Base-by-base conservation (phyloP, 2,113 vertebrate genomes). In the Prunella himalayana region DNA sequence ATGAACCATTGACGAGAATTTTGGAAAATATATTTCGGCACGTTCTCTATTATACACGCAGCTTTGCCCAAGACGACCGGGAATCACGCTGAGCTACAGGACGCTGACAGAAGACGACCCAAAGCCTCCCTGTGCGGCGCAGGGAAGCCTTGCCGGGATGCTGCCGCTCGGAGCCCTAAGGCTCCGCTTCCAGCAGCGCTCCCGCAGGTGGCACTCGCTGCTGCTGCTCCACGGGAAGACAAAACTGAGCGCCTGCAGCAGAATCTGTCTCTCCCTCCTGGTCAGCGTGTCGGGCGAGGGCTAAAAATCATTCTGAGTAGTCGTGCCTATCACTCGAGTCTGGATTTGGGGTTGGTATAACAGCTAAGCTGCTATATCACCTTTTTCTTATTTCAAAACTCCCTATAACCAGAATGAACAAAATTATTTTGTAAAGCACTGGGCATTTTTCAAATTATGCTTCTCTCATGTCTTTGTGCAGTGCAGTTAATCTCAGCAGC, bases 131-230 rank as follows among this genome's bases (percentile, higher is more conserved):
- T 6, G 17, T 2, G 41, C 0, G n/a, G 41, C 14, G 8, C 41
- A 4, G 35, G 6, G 11, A 15, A 60, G 1, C 42, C 30, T 21
- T 35, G 25, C 15, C 24, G 1, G 4, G 19, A 12, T 7, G 45
- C 37, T 5, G 60, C n/a, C 37, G 4, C 60, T 11, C 14, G 49
- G 17, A 51, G 30, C 53, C 22, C 0, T 0, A 3, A 28, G 45
- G 24, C 81, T 30, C 42, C 33, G 57, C 7, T 79, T 82, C 45
- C 63, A 77, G 82, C 49, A 5, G 5, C 35, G 93, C 42, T 95
- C 90, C 93, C 75, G 24, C 93, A 91, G 95, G 93, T 77, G 92
- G 94, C 96, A 95, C 82, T 73, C 69, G 70, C 90, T 54, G 49
- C 78, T 68, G 41, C 68, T 5, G 77, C 60, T 53, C 35, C 22